These are phyloP conservation scores for Tyrophagus putrescentiae DNA, from an alignment of 1,140 invertebrate species.

Conservation along the genomic window DNA sequence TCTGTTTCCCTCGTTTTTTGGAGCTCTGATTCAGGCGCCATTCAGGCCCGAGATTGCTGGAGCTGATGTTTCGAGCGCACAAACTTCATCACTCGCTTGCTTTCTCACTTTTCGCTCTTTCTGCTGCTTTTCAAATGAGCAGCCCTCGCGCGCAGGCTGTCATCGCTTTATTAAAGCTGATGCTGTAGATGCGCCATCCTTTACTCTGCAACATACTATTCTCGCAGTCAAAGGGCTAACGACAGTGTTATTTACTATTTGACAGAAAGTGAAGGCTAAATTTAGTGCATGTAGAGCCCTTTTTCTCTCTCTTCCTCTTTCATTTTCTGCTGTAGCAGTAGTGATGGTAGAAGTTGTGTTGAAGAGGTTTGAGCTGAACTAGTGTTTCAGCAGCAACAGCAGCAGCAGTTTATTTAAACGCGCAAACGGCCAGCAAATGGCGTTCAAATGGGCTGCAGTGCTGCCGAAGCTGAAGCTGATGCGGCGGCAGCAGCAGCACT, in stretches of 20 bases:
- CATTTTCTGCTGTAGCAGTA: no score
- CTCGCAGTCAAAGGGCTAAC: not conserved
- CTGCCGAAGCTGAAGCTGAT: not conserved
- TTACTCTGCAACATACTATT: not conserved
- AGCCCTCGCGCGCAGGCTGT: not conserved
- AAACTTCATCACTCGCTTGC: not conserved
- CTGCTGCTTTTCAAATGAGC: not conserved
- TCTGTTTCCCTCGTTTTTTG: no score
- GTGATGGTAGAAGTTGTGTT: not conserved
- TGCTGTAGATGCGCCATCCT: not conserved
- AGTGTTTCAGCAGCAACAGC: no score
- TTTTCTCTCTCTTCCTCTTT: no score
- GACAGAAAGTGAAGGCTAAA: constrained; percentile 4
- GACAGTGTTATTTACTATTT: constrained; percentile 8
- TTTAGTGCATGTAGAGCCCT: not conserved
- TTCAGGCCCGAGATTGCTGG: not conserved
- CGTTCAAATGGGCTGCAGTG: not conserved
- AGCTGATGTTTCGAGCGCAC: not conserved
- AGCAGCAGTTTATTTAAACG: no score
- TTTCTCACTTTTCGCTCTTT: not conserved
- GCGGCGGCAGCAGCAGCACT: no score
- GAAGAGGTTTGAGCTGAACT: not conserved
- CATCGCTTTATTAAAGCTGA: constrained; percentile 4
- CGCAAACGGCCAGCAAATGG: no score
- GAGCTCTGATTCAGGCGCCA: not conserved